These are phyloP conservation scores for Bucorvus abyssinicus DNA, from an alignment of 2,797 vertebrate species.

Conservation along the genomic window DNA sequence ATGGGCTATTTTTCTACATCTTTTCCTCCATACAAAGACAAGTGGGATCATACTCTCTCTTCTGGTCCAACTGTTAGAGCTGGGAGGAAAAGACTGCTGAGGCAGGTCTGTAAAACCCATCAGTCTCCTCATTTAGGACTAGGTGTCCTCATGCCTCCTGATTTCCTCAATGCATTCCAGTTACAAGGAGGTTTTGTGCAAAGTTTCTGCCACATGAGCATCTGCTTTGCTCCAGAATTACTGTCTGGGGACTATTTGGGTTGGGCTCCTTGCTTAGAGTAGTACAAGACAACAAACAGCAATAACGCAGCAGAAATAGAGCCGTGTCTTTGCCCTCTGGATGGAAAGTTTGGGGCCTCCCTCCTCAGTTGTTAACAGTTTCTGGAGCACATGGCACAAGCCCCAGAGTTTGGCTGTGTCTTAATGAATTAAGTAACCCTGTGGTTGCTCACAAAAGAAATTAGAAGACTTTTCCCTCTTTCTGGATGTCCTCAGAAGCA, in stretches of 20 bases:
- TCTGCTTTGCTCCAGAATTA: background rate
- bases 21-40: background rate
- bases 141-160: background rate
- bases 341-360: background rate
- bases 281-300: rapidly evolving
- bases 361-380: background rate
- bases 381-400: background rate
- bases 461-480: background rate
- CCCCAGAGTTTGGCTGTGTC: background rate
- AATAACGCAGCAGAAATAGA: background rate
- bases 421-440: background rate
- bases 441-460: background rate
- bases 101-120: background rate
- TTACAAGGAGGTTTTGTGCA: background rate
- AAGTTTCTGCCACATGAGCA: background rate
- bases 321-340: background rate
- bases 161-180: background rate
- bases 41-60: background rate
- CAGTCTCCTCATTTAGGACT: background rate
- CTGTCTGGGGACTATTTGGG: background rate
- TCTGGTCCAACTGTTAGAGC: background rate
- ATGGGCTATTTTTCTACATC: background rate
- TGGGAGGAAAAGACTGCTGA: background rate
- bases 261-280: background rate
- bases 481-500: background rate